Evolutionary conservation across 2,113 vertebrate species (phyloP).

Genomic region (Pterocles burchelli): DNA sequence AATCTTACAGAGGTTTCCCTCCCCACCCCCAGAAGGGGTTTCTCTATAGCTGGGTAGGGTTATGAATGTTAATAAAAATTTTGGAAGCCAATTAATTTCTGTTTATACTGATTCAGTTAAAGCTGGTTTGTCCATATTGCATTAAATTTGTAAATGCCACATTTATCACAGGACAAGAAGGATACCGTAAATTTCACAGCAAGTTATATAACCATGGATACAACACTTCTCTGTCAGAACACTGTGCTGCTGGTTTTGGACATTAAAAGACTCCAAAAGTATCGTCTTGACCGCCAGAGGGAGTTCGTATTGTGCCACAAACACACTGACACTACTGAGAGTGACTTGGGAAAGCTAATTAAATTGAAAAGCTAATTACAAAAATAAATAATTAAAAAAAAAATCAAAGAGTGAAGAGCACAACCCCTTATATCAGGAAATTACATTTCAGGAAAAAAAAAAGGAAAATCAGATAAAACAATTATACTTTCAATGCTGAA

Average conservation of each 20-base stretch:
- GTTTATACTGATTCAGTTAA: background rate
- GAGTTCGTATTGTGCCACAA: background rate
- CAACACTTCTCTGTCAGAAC: background rate
- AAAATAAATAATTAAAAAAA: background rate
- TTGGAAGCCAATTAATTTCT: background rate
- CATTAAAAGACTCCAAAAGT: background rate
- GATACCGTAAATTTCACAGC: background rate
- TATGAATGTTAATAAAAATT: background rate
- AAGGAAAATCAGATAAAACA: background rate
- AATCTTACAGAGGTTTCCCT: background rate
- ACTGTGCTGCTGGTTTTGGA: background rate
- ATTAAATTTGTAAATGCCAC: background rate
- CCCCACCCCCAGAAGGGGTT: background rate
- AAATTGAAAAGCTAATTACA: background rate
- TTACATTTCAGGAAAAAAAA: background rate
- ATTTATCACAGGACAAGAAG: background rate
- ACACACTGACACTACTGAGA: background rate
- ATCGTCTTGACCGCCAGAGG: slow-evolving; percentile 37
- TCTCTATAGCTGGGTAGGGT: background rate
- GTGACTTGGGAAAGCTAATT: background rate
- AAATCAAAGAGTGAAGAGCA: background rate
- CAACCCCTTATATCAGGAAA: background rate
- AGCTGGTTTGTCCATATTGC: background rate
- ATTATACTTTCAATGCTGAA: background rate
- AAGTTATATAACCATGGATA: background rate